Percentiles rank a stretch among this genome's conserved stretches.
Evolutionary conservation across 30 jellyfish, hydroid and myxozoan species (phyloP).

Genomic region (Clytia hemisphaerica): DNA sequence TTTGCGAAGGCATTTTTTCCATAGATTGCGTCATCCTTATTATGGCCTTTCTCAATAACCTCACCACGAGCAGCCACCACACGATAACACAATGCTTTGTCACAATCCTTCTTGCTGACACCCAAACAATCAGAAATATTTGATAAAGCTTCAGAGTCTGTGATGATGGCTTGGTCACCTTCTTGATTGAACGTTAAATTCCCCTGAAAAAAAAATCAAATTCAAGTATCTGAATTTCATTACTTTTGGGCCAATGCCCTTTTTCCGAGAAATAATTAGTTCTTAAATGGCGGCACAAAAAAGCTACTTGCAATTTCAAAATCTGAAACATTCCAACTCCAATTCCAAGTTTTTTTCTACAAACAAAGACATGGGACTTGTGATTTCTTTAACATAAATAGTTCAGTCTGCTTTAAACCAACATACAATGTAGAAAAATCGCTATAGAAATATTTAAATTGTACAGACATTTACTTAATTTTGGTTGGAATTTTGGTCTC

Average conservation of each 20-base stretch:
- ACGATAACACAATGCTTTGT: conserved; percentile 75
- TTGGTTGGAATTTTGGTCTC: background rate
- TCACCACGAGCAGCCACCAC: conserved; percentile 93
- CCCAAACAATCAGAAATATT: conserved; percentile 48
- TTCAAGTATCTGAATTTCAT: too few relatives aligned
- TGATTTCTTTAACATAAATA: too few relatives aligned
- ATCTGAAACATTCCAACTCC: too few relatives aligned
- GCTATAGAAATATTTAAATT: too few relatives aligned
- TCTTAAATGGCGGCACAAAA: background rate
- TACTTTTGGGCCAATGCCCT: background rate
- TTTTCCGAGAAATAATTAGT: background rate
- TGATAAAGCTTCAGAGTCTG: conserved; percentile 44
- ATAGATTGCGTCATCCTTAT: conserved; percentile 65
- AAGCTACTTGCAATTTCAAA: too few relatives aligned
- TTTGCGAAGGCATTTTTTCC: conserved; percentile 86
- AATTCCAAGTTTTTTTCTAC: too few relatives aligned
- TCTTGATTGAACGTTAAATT: conserved; percentile 55
- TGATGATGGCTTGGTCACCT: conserved; percentile 69
- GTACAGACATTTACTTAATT: background rate
- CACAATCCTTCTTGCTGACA: conserved; percentile 50
- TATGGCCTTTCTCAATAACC: conserved; percentile 79
- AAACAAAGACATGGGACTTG: too few relatives aligned
- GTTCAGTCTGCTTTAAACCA: too few relatives aligned
- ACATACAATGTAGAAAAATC: too few relatives aligned
- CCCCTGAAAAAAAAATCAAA: conserved; percentile 46